Evolutionary conservation across 2,797 vertebrate species (phyloP), one percentile per base, ranked within the genome.

Genomic region (Pseudopleuronectes americanus): DNA sequence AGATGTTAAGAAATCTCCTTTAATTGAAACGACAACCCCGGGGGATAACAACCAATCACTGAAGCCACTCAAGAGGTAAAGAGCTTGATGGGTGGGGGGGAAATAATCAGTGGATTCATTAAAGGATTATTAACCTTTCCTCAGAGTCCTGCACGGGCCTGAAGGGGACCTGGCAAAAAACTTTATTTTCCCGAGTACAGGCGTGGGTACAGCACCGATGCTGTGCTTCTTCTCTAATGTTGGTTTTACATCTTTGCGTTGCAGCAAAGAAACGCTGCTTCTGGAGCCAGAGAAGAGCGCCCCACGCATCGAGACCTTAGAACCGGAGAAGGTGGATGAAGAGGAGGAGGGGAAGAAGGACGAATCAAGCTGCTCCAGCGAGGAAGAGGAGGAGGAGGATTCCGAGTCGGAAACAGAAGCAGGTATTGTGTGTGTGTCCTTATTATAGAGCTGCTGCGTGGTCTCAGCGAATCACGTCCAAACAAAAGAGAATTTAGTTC

Each of bases 301-400:
- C 57, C 96, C 96, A 47, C 94, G 95, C 79, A 98, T 97, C 57
- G 98, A 99, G 78, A 95, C 96, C 87, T 91, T 98, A 71, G 98
- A 99, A 70, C 95, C 96, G 1, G 98, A 99, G 91, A 99, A 99
- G 83, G 96, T 92, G 77, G 98, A 99, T 67, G 96, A 98, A 58
- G 97, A 96, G 56, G 97, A 98, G 67, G 97, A 99, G 81, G 96
- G 96, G 36, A 99, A 99, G 92, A 99, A 99, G 89, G 97, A 99
- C 77, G 98, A 99, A 77, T 99, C 98, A 0, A 99, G 98, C 92
- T 99, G 98, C 84, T 99, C 98, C 77, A 99, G 98, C 82, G 98
- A 99, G 84, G 98, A 99, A 74, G 98, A 99, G 24, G 98, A 99
- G 4, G 98, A 99, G 68, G 98, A 99, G 19, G 98, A 99, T 77